Base-by-base conservation (phyloP, 1,140 invertebrate genomes). In the Mactra quadrangularis region DNA sequence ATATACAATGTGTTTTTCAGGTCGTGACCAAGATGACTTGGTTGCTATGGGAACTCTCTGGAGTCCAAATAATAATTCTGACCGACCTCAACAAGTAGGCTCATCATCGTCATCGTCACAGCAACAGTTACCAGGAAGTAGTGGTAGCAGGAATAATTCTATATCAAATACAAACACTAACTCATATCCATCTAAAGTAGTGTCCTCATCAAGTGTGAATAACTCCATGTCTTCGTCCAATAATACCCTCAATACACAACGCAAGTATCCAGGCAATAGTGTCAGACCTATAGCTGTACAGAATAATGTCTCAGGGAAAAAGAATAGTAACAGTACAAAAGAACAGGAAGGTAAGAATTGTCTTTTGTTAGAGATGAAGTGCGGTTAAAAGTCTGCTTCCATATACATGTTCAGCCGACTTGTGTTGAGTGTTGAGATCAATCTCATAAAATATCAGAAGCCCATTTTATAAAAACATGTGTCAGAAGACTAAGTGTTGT, bases 1-100 rank as follows among this genome's bases (percentile, higher is more conserved):
- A n/a, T n/a, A n/a, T n/a, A n/a, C n/a, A n/a, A n/a, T n/a, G n/a
- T n/a, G n/a, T n/a, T n/a, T 53, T 74, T n/a, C 60, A 82, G 86
- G 82, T 45, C 52, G 83, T 33, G 86, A 85, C 19, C 77, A 79
- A 13, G 86, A 87, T 78, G 87, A 87, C 53, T 66, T 89, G 4
- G 83, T 89, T 60, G 88, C 88, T 22, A 89, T 88, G 88, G 88
- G 88, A 35, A 88, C 88, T 0, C 17, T 89, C 25, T 89, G 86
- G 83, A 89, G 66, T 59, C 87, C 85, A 33, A 84, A 82, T 60
- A 70, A 74, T 64, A 82, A 72, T 47, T 15, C 7, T 22, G 17
- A 29, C 1, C 64, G 13, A 27, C 68, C 25, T 41, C 38, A 60
- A 68, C 75, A 13, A 35, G 45, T 60, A 45, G 45, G n/a, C 33